Percentiles rank a stretch among this genome's conserved stretches.
phyloP scores from a whole-genome alignment of 1,140 invertebrate genomes.

The Ostrea edulis region DNA sequence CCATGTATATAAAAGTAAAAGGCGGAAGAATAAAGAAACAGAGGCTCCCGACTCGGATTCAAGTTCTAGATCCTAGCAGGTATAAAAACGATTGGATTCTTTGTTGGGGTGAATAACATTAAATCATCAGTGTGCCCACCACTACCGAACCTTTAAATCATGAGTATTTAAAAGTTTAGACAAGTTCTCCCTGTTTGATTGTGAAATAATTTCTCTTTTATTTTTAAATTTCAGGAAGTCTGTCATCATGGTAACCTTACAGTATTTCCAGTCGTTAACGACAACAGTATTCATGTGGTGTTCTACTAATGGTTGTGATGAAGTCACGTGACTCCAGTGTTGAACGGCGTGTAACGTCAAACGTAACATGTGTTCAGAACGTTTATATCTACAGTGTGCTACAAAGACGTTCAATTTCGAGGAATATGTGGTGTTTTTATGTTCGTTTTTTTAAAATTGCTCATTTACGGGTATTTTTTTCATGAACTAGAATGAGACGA shows the following conservation, averaged over 20 bases:
- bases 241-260: background rate
- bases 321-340: conserved; percentile 28
- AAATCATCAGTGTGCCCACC: no score
- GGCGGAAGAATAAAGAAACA: conserved; percentile 69
- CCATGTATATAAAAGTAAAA: conserved; percentile 73
- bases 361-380: conserved; percentile 23
- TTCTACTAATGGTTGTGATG: conserved; percentile 21
- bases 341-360: conserved; percentile 20
- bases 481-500: background rate
- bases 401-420: conserved; percentile 16
- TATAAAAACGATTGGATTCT: background rate
- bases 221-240: background rate
- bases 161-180: no score
- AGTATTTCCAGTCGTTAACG: conserved; percentile 17
- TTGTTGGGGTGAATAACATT: no score
- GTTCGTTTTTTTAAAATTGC: background rate
- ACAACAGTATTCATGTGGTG: conserved; percentile 34
- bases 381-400: conserved; percentile 30
- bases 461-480: conserved; percentile 33
- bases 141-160: no score
- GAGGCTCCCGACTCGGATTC: conserved; percentile 63
- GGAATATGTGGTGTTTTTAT: conserved; percentile 24
- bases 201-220: no score
- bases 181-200: no score
- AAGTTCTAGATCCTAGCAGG: conserved; percentile 62